Evolutionary conservation across 2,888 invertebrate species (phyloP), one percentile per base, ranked within the genome.

Genomic region (Ormyrus nitidulus): DNA sequence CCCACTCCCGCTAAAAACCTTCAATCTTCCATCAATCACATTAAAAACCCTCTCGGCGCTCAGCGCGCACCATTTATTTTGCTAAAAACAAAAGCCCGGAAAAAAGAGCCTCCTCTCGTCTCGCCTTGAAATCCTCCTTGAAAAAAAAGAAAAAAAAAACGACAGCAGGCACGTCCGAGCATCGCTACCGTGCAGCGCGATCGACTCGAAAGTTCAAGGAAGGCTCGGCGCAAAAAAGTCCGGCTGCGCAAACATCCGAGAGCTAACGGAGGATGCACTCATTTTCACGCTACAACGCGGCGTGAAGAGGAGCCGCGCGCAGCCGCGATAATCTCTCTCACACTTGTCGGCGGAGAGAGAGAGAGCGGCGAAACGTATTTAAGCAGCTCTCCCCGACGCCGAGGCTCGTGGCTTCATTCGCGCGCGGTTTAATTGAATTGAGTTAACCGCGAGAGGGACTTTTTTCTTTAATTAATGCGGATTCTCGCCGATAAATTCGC

Each of bases 201-300:
- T 69, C 69, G 48, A 70, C 46, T 2, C 3, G 13, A 62, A 66
- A 59, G 68, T 73, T 78, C 78, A 78, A 73, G 73, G 77, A 59
- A 72, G 71, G 66, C 48, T 0, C 10, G 10, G 5, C 13, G 13
- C 62, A 62, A 68, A 75, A 53, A 70, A 53, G 48, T 19, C n/a
- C 8, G 13, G n/a, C 54, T 69, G 54, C 48, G 61, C 56, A 78
- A 73, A 73, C 66, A 78, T 66, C 54, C 51, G 71, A 34, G 34
- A 19, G 11, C 71, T 75, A 76, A 75, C 78, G 68, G 77, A 75
- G 79, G 78, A 82, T 81, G 73, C 70, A 48, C 76, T 77, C 77
- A 78, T 83, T 83, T 83, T 83, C 81, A 83, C 81, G 82, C 80
- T 76, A 49, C 7, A 51, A 68, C 19, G 51, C 58, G 64, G 65